These are phyloP conservation scores for Ooceraea biroi DNA, from an alignment of 1,140 invertebrate species.

Conservation along the genomic window DNA sequence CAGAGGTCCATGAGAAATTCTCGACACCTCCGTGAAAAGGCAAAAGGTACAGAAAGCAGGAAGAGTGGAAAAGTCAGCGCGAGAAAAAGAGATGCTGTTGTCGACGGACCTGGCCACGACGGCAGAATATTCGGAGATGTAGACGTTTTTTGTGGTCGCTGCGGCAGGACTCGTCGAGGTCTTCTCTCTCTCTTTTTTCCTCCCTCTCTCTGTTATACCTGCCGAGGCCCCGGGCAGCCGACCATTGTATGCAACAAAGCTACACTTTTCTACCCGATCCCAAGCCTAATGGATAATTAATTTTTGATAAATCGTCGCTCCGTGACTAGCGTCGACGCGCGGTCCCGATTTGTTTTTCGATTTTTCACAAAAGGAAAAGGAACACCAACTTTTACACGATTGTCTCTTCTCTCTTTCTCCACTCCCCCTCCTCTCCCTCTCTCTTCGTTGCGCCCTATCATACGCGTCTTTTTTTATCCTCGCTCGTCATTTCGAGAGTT, in stretches of 20 bases:
- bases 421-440: neutral
- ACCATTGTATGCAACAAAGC: conserved; percentile 82
- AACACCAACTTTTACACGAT: conserved; percentile 26
- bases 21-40: conserved; percentile 27
- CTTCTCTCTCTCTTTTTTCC: conserved; percentile 45
- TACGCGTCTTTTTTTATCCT: conserved; percentile 41
- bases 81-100: conserved; percentile 72
- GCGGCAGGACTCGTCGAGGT: conserved; percentile 66
- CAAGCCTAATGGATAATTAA: conserved; percentile 84
- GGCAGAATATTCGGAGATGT: conserved; percentile 81
- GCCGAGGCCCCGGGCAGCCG: conserved; percentile 68
- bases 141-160: conserved; percentile 81
- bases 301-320: conserved; percentile 83
- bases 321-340: conserved; percentile 80
- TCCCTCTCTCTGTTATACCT: conserved; percentile 69
- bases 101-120: conserved; percentile 48
- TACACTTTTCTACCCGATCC: conserved; percentile 83
- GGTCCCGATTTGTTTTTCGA: conserved; percentile 82
- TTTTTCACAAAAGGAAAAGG: conserved; percentile 78
- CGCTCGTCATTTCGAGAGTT: conserved; percentile 37
- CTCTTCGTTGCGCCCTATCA: neutral
- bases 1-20: neutral
- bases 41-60: conserved; percentile 25
- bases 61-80: conserved; percentile 70
- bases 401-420: neutral